Percentiles rank a stretch among this genome's conserved stretches.
Conservation (phyloP, 2,113 vertebrate genomes). For the Turnix velox region DNA sequence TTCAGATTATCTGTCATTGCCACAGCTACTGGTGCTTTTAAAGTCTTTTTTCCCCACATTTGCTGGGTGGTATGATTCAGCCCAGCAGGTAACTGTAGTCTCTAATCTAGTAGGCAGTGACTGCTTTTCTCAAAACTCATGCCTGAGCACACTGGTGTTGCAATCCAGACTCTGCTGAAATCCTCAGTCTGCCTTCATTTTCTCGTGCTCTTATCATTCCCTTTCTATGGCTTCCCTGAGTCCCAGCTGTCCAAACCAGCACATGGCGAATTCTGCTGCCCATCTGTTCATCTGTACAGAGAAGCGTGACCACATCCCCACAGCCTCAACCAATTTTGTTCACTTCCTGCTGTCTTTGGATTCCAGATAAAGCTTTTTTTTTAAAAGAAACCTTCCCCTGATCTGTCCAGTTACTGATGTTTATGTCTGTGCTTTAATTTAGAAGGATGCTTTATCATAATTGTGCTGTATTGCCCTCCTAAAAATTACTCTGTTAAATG, state of each 20-base stretch:
- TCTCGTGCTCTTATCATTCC: neutral
- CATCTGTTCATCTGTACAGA: constrained; percentile 41
- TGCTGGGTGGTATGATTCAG: neutral
- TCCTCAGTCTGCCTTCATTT: neutral
- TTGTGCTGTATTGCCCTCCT: neutral
- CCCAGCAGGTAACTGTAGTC: accelerated
- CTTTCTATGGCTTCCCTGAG: neutral
- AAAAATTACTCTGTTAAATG: neutral
- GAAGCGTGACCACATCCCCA: constrained; percentile 30
- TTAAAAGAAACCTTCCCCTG: neutral
- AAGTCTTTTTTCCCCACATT: neutral
- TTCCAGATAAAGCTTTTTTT: constrained; percentile 13
- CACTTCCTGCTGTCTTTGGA: constrained; percentile 45
- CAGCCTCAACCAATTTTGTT: constrained; percentile 51
- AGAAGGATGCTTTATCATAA: neutral
- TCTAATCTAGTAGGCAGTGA: neutral
- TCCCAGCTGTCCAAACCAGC: constrained; percentile 25
- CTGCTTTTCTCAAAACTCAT: neutral
- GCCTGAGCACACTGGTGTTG: neutral
- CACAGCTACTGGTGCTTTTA: neutral
- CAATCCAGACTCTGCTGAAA: neutral
- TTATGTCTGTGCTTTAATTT: neutral
- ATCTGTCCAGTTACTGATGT: neutral
- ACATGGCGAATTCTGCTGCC: constrained; percentile 23
- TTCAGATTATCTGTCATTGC: neutral